Evolutionary conservation across 2,797 vertebrate genomes (phyloP).

Genomic region (Centropyge bicolor): DNA sequence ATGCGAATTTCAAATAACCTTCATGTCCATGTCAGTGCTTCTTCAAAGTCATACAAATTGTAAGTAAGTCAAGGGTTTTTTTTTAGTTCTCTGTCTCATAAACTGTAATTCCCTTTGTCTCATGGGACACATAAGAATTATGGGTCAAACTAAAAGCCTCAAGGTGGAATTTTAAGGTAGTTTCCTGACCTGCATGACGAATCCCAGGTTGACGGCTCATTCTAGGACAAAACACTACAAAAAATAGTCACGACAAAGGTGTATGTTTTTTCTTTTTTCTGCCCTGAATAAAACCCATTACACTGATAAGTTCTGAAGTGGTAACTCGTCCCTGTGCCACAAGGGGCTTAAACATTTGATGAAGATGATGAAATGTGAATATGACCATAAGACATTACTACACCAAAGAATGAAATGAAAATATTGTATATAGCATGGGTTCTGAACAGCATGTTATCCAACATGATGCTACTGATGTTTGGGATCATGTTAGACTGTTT

Average conservation of each 20-base stretch:
- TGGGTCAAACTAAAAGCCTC: conserved; percentile 44
- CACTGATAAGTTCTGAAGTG: neutral
- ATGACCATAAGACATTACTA: neutral
- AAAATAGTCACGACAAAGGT: neutral
- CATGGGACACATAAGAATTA: conserved; percentile 32
- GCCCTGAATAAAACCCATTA: neutral
- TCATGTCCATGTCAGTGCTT: conserved; percentile 16
- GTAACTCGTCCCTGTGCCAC: neutral
- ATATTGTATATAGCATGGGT: neutral
- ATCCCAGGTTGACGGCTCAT: neutral
- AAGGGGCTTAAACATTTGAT: neutral
- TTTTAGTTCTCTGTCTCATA: conserved; percentile 15
- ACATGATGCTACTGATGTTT: neutral
- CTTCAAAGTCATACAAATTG: conserved; percentile 38
- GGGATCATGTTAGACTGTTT: neutral
- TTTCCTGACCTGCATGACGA: conserved; percentile 34
- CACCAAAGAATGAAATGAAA: neutral
- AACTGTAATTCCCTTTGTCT: conserved; percentile 30
- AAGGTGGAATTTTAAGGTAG: conserved; percentile 11
- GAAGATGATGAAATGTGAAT: neutral
- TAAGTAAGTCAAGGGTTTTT: conserved; percentile 11
- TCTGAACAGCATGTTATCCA: neutral
- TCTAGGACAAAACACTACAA: conserved; percentile 1
- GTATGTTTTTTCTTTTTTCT: neutral
- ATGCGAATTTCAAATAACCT: conserved; percentile 17